A percentile compares a stretch with the other conserved stretches of the same genome.
Conservation (phyloP, 2,797 vertebrate species). For the Takifugu ocellatus region DNA sequence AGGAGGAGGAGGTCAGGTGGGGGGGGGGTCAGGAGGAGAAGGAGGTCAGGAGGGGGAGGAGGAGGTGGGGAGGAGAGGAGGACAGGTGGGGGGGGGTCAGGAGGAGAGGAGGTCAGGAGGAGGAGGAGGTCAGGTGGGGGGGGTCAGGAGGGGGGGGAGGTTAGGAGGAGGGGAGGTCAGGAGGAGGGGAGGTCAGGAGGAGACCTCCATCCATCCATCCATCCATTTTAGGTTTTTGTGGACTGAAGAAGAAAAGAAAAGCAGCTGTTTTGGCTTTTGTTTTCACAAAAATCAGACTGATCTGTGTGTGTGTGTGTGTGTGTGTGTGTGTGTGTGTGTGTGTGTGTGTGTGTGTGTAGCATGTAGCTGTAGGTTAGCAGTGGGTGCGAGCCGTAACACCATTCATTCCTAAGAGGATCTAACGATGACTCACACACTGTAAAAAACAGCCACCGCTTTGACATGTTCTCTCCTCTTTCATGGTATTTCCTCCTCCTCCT, state of each 20-base stretch:
- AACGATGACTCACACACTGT: conserved; percentile 63
- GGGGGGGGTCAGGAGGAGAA: too few relatives aligned
- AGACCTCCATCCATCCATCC: background rate
- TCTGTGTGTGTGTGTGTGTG: conserved; percentile 1
- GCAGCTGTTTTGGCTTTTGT: conserved; percentile 26
- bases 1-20: too few relatives aligned
- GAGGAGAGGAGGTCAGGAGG: conserved; percentile 9
- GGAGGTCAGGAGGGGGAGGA: background rate
- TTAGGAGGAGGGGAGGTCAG: background rate
- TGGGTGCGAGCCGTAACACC: conserved; percentile 59
- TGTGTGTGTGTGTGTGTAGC: conserved; percentile 9
- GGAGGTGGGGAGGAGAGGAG: background rate
- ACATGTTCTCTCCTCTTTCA: conserved; percentile 5
- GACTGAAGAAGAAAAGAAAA: conserved; percentile 15
- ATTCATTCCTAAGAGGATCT: conserved; percentile 69
- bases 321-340: conserved; percentile 4
- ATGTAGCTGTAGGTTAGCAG: conserved; percentile 65
- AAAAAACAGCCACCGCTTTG: conserved; percentile 50
- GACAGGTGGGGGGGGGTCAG: background rate
- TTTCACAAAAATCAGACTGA: conserved; percentile 18
- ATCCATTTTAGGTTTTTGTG: conserved; percentile 4
- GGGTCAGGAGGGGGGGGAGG: background rate
- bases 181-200: conserved; percentile 1
- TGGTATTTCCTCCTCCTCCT: conserved; percentile 16
- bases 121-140: background rate